phyloP scores from a whole-genome alignment of 2,113 vertebrate genomes.

The Illadopsis cleaveri region DNA sequence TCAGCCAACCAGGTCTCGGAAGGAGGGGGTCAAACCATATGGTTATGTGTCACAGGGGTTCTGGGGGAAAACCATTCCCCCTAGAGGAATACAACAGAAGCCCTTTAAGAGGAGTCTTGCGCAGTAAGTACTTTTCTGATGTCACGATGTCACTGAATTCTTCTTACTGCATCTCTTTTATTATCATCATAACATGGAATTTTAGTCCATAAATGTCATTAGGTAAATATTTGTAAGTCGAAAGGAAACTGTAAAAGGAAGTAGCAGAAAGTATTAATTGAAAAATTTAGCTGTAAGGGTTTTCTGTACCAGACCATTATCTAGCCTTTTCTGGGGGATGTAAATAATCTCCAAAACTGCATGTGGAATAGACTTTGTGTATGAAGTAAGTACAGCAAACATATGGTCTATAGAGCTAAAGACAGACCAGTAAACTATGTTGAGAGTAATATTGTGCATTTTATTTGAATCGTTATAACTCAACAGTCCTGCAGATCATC shows the following conservation, averaged over 20 bases:
- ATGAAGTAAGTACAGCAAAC: background rate
- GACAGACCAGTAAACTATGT: background rate
- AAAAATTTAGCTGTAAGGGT: background rate
- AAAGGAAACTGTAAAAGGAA: background rate
- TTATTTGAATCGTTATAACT: background rate
- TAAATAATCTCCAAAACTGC: background rate
- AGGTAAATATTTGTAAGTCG: background rate
- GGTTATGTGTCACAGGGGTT: too few species aligned
- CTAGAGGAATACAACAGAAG: too few species aligned
- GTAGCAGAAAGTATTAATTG: background rate
- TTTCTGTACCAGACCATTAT: background rate
- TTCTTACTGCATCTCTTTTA: background rate
- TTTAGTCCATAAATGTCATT: background rate
- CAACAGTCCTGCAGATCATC: conserved; percentile 91
- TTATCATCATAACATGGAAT: background rate
- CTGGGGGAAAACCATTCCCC: too few species aligned
- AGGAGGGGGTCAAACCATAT: too few species aligned
- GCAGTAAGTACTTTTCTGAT: background rate
- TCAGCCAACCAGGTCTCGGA: too few species aligned
- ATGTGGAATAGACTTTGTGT: background rate
- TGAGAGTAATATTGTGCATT: background rate
- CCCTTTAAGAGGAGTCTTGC: background rate
- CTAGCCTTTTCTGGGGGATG: background rate
- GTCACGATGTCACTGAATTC: background rate
- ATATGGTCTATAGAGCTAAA: background rate